Evolutionary conservation across 2,113 vertebrate species (phyloP), one percentile per base, ranked within the genome.

Genomic region (Oenanthe oenanthe): DNA sequence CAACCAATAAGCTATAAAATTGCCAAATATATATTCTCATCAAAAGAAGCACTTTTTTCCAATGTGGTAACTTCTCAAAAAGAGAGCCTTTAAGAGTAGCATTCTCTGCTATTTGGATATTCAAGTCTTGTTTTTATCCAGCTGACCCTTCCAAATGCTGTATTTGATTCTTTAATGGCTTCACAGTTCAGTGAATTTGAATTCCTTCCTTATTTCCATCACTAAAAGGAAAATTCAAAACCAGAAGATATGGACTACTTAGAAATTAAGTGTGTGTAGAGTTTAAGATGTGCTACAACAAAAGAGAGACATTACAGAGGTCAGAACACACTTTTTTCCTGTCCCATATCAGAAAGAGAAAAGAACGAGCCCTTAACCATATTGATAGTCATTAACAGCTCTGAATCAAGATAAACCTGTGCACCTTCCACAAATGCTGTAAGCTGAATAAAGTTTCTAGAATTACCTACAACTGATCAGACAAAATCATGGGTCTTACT

Each of bases 111-210:
- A 38, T 67, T 71, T 22, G 4, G 34, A 71, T 71, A 84, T 87
- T 91, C n/a, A 53, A 73, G 63, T 32, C 34, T 50, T n/a, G 48
- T 40, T 63, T 76, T 70, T 20, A 62, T 13, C 31, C 26, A 85
- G 47, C 34, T 72, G 61, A 85, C 36, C 32, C 34, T 78, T 81
- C 51, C 40, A 74, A 94, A 82, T 0, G 2, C 38, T 67, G 29
- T 38, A 68, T 57, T 94, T 77, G 31, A 67, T 62, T 87, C 48
- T 92, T 85, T 82, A 78, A 67, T 43, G 17, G 43, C 32, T 57
- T 65, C n/a, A 22, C 22, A 21, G 16, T 51, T 67, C 32, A 60
- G 16, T 47, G 28, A 67, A 79, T 79, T 79, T 32, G 57, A 90
- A 92, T 63, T 77, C 28, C 48, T 83, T 48, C 20, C 38, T 80